phyloP scores from a whole-genome alignment of 2,797 vertebrate species.

The Molossus molossus region DNA sequence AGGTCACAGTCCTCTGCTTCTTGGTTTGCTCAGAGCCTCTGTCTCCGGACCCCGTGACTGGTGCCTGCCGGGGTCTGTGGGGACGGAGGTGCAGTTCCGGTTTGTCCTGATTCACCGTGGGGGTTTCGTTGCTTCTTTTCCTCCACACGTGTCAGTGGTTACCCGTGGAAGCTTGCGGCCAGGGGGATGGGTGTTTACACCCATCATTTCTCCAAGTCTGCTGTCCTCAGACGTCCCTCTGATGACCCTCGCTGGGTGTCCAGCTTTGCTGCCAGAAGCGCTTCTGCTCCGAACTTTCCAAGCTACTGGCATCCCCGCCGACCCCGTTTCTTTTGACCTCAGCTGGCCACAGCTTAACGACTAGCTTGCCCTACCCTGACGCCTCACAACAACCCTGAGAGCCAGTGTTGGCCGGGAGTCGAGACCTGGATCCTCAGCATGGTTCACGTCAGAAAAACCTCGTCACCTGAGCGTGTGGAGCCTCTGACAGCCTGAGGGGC shows the following conservation, averaged over 20 bases:
- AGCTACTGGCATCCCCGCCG: no score
- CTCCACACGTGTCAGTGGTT: not conserved
- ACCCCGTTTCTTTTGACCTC: not conserved
- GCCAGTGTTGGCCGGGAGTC: no score
- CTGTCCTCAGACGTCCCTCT: not conserved
- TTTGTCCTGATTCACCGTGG: not conserved
- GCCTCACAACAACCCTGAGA: not conserved
- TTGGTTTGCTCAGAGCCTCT: not conserved
- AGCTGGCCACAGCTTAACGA: not conserved
- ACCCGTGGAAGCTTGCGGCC: no score
- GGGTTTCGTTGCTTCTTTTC: not conserved
- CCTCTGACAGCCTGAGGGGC: no score
- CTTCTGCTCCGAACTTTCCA: no score
- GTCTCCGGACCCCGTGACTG: accelerated
- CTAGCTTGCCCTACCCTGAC: accelerated
- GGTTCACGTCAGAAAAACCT: not conserved
- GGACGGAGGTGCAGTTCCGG: no score
- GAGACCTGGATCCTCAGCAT: accelerated
- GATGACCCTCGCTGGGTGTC: accelerated
- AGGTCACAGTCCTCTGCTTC: not conserved
- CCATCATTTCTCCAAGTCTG: no score
- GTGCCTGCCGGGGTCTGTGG: accelerated
- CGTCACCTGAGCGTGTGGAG: accelerated
- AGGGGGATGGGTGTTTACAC: no score
- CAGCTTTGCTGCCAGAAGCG: accelerated